A percentile compares a stretch with the other conserved stretches of the same genome.
phyloP scores from a whole-genome alignment of 1,140 invertebrate species.

The Ooceraea biroi region DNA sequence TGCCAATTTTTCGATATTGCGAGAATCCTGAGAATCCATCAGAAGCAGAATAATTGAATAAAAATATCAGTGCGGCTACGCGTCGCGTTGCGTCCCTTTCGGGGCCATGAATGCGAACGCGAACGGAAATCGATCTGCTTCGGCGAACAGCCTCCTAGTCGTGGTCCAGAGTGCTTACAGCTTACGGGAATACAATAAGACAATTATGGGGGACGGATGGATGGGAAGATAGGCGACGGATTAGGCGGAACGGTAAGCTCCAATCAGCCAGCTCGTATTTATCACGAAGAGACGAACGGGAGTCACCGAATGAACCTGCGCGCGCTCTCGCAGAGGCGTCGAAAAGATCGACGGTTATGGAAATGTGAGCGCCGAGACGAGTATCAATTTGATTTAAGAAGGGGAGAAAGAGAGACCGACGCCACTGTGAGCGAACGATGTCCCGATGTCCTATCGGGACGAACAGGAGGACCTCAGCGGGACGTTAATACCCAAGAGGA shows the following conservation, averaged over 20 bases:
- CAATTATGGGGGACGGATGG: constrained; percentile 78
- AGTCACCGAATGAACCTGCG: constrained; percentile 17
- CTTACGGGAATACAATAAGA: constrained; percentile 79
- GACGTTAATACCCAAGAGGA: constrained; percentile 67
- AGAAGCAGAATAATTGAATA: no score
- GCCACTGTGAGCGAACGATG: constrained; percentile 43
- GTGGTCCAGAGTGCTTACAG: constrained; percentile 29
- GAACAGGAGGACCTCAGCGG: constrained; percentile 68
- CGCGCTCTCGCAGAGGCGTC: constrained; percentile 27
- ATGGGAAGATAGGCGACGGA: constrained; percentile 77
- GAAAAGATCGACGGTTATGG: constrained; percentile 37
- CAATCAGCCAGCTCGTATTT: constrained; percentile 75
- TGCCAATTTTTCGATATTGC: background rate
- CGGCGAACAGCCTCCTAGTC: constrained; percentile 43
- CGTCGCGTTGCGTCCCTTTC: no score
- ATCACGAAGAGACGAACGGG: constrained; percentile 70
- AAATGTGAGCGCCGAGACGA: constrained; percentile 22
- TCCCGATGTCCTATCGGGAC: constrained; percentile 49
- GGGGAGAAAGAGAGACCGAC: constrained; percentile 2
- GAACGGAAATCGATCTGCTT: constrained; percentile 63
- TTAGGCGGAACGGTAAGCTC: constrained; percentile 75
- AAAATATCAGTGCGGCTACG: no score
- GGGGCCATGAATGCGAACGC: background rate
- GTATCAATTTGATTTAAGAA: constrained; percentile 30
- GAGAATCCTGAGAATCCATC: no score